These are phyloP conservation scores for Idaea straminata DNA, from an alignment of 2,888 invertebrate species.

Conservation along the genomic window DNA sequence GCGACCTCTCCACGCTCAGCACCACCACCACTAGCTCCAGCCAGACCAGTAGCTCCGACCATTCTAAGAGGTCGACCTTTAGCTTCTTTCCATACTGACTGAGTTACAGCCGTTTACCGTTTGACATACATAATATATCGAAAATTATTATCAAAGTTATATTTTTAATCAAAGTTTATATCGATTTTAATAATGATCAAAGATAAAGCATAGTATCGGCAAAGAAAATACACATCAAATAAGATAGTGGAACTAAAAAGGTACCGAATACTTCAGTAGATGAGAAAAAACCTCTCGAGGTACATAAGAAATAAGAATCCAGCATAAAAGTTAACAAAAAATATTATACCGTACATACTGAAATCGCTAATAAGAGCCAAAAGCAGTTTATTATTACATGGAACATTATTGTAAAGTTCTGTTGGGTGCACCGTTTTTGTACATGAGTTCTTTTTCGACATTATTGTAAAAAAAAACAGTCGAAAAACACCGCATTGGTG, in stretches of 20 bases:
- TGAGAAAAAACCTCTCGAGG: neutral
- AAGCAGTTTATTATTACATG: too few relatives aligned
- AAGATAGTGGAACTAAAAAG: neutral
- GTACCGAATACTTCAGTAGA: neutral
- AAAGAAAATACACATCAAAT: neutral
- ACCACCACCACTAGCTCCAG: conserved; percentile 74
- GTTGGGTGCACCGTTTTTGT: too few relatives aligned
- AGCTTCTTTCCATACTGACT: conserved; percentile 7
- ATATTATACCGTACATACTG: neutral
- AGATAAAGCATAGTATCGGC: neutral
- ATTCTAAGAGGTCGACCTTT: conserved; percentile 66
- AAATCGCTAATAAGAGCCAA: too few relatives aligned
- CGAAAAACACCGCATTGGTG: too few relatives aligned
- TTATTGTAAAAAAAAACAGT: too few relatives aligned
- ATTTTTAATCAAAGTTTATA: neutral
- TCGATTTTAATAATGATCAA: neutral
- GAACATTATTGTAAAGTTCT: too few relatives aligned
- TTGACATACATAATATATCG: neutral
- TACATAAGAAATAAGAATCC: neutral
- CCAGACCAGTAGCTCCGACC: conserved; percentile 68
- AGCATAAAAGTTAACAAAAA: neutral
- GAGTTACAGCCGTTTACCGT: neutral
- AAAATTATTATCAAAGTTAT: neutral
- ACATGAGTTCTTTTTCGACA: too few relatives aligned
- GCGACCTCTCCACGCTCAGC: conserved; percentile 74